Evolutionary conservation across 2,113 vertebrate genomes (phyloP).

Genomic region (Callionymus lyra): DNA sequence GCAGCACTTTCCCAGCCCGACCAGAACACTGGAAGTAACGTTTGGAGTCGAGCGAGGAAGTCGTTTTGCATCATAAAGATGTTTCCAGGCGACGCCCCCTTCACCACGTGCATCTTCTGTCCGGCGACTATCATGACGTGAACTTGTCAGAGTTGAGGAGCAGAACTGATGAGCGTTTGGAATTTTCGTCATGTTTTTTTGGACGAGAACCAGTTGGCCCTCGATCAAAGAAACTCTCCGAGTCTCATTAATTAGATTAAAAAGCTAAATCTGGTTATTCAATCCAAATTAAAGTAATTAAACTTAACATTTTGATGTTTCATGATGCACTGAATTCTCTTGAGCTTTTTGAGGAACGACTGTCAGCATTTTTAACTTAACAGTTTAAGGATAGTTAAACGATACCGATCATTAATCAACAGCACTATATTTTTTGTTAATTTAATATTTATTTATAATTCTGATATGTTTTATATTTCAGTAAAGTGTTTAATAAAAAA

Average conservation of each 20-base stretch:
- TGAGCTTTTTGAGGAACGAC: no score
- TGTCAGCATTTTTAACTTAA: no score
- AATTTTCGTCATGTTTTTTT: conserved; percentile 27
- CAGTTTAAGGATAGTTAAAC: no score
- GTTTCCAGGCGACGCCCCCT: conserved; percentile 56
- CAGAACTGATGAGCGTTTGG: conserved; percentile 15
- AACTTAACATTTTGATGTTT: no score
- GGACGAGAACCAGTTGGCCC: conserved; percentile 20
- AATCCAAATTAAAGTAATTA: no score
- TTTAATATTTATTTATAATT: no score
- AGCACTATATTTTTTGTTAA: no score
- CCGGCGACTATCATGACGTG: conserved; percentile 47
- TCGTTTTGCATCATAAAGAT: conserved; percentile 70
- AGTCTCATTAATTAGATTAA: conserved; percentile 19
- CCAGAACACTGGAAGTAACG: conserved; percentile 59
- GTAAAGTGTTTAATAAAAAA: no score
- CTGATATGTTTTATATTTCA: no score
- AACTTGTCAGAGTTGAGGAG: conserved; percentile 45
- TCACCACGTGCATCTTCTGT: conserved; percentile 46
- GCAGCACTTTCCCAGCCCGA: conserved; percentile 28
- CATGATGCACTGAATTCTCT: no score
- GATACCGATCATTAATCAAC: no score
- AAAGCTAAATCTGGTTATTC: conserved; percentile 2
- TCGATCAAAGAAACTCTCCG: no score
- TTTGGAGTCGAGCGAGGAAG: conserved; percentile 59